Conservation (phyloP, 2,113 vertebrate genomes). For the Solenodon paradoxus region DNA sequence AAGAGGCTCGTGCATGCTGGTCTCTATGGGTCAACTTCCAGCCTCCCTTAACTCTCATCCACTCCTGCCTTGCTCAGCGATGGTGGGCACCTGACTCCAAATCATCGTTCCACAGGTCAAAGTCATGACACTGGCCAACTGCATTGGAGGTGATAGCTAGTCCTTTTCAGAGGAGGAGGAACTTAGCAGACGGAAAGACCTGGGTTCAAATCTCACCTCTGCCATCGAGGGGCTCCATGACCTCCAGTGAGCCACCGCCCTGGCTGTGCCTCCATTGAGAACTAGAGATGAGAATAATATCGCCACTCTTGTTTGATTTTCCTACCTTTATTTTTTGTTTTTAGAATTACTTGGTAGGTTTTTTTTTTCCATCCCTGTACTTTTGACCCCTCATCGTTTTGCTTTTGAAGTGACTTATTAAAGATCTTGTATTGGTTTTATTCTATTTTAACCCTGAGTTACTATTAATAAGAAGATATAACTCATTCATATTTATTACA, state of each 20-base stretch:
- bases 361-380: background rate
- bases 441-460: background rate
- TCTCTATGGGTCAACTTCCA: background rate
- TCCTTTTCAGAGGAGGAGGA: background rate
- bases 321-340: background rate
- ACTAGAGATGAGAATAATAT: background rate
- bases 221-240: background rate
- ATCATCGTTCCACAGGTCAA: background rate
- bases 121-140: background rate
- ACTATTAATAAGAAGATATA: background rate
- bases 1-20: background rate
- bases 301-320: background rate
- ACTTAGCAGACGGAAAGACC: background rate
- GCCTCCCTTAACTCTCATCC: background rate
- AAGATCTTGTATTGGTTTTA: background rate
- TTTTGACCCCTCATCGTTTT: background rate
- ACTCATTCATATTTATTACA: background rate
- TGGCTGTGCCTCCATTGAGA: background rate
- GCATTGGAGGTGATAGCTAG: background rate
- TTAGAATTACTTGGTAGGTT: background rate
- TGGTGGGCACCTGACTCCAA: background rate
- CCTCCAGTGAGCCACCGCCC: background rate
- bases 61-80: background rate
- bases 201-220: background rate
- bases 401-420: background rate